Conservation (phyloP, 2,797 vertebrate genomes). For the Vireo griseus region DNA sequence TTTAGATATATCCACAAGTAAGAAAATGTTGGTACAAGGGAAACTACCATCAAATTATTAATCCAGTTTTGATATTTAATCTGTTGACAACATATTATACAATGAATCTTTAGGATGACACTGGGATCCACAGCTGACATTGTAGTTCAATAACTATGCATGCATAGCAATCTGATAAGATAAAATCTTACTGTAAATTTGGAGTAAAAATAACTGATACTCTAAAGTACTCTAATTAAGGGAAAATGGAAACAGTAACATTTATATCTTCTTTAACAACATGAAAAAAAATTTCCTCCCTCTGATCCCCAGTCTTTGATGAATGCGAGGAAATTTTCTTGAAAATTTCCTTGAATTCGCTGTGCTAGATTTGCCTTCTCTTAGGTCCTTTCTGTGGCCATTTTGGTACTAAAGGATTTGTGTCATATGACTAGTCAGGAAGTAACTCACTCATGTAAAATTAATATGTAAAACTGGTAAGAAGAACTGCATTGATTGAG, state of each 20-base stretch:
- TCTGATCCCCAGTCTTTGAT: neutral
- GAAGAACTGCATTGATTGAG: neutral
- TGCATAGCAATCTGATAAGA: neutral
- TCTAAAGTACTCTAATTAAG: neutral
- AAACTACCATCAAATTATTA: neutral
- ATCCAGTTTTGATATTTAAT: neutral
- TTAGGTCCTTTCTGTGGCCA: neutral
- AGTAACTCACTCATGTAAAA: neutral
- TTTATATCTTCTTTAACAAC: neutral
- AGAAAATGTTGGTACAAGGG: neutral
- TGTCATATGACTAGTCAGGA: neutral
- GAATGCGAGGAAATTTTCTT: neutral
- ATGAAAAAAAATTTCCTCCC: neutral
- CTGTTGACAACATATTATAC: neutral
- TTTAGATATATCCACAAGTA: neutral
- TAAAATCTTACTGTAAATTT: neutral
- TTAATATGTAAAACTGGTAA: neutral
- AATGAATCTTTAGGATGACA: neutral
- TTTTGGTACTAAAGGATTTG: neutral
- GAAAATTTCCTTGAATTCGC: neutral
- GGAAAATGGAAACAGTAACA: neutral
- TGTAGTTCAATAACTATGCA: neutral
- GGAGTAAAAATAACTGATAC: neutral
- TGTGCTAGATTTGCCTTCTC: neutral
- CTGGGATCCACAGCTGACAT: rapidly evolving